A percentile compares a stretch with the other conserved stretches of the same genome.
phyloP scores from a whole-genome alignment of 2,797 vertebrate species.

The Okamejei kenojei region DNA sequence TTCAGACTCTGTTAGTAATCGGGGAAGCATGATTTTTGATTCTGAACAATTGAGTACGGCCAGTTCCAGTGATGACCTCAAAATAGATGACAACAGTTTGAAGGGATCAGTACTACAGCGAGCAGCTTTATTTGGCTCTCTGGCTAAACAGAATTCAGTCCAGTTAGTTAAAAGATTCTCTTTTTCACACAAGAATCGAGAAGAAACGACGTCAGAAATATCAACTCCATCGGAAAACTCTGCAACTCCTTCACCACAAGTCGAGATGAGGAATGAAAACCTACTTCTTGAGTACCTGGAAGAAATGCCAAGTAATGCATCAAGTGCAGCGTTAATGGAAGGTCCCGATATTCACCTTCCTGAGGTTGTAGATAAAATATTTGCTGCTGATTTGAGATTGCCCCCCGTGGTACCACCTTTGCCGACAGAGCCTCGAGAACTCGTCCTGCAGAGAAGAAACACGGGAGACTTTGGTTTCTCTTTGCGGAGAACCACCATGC shows the following conservation, averaged over 20 bases:
- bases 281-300: constrained; percentile 6
- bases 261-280: constrained; percentile 57
- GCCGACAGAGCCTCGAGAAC: constrained; percentile 65
- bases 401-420: constrained; percentile 69
- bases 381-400: constrained; percentile 69
- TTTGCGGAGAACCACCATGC: constrained; percentile 84
- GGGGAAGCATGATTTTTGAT: constrained; percentile 81
- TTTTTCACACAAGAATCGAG: constrained; percentile 85
- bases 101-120: constrained; percentile 81
- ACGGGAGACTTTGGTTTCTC: constrained; percentile 95
- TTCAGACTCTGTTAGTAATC: constrained; percentile 77
- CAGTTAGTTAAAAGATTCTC: constrained; percentile 95
- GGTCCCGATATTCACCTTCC: constrained; percentile 58
- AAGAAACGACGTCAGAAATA: constrained; percentile 82
- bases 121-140: constrained; percentile 80
- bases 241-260: constrained; percentile 78
- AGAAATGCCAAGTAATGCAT: neutral
- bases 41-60: constrained; percentile 78
- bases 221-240: constrained; percentile 90
- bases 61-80: constrained; percentile 89
- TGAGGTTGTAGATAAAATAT: constrained; percentile 72
- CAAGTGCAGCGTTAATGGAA: neutral
- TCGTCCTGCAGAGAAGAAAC: constrained; percentile 83
- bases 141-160: constrained; percentile 87
- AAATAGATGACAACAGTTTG: constrained; percentile 65